These are phyloP conservation scores for Microtus oregoni DNA, from an alignment of 2,113 vertebrate genomes.

Conservation along the genomic window DNA sequence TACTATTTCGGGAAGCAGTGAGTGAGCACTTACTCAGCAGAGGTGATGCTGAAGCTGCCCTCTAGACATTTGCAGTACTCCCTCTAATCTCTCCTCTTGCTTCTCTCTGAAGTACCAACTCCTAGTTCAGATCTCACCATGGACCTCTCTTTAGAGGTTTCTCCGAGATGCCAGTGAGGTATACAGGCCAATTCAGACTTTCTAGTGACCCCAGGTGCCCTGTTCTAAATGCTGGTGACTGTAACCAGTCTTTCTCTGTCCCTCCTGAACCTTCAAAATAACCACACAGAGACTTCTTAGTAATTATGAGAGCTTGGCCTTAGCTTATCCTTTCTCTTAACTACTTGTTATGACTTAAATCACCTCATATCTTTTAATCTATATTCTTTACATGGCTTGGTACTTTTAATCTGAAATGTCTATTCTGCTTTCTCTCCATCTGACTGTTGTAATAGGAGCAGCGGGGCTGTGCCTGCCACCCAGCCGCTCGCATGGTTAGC, in stretches of 20 bases:
- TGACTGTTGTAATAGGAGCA: not conserved
- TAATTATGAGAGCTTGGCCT: not conserved
- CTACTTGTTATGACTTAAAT: not conserved
- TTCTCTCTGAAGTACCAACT: not conserved
- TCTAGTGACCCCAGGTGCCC: accelerated
- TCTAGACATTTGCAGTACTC: not conserved
- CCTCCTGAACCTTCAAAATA: not conserved
- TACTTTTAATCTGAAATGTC: not conserved
- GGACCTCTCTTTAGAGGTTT: not conserved
- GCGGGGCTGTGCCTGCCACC: no score
- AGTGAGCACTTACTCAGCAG: not conserved
- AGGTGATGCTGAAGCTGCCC: not conserved
- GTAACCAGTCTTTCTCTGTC: not conserved
- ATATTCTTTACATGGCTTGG: not conserved
- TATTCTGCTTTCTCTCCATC: not conserved
- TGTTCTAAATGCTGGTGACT: not conserved
- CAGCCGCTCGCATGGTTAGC: no score
- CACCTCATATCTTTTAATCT: not conserved
- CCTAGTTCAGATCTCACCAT: not conserved
- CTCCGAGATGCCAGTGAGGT: not conserved
- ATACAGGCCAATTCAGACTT: accelerated
- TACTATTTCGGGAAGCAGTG: not conserved
- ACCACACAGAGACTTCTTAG: not conserved
- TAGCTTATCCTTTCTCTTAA: not conserved
- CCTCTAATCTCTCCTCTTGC: not conserved